Conservation (phyloP, 2,888 invertebrate genomes). For the Caenorhabditis doughertyi region DNA sequence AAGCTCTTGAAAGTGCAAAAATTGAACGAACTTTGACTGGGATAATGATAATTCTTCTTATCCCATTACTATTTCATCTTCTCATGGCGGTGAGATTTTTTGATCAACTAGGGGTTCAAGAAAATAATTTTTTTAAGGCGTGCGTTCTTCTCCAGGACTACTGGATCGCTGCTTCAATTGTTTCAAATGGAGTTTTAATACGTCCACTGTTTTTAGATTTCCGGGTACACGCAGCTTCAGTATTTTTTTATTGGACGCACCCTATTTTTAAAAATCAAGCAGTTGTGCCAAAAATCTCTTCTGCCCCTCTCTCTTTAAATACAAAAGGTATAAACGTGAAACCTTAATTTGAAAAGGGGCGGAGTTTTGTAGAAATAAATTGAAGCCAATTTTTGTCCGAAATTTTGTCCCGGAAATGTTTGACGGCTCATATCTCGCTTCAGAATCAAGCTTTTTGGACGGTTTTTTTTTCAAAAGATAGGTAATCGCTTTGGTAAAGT, state of each 20-base stretch:
- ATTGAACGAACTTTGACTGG: background rate
- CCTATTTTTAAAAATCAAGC: slow-evolving; percentile 10
- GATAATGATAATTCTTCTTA: slow-evolving; percentile 9
- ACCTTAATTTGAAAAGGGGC: too few species aligned
- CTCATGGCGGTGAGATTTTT: background rate
- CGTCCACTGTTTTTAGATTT: background rate
- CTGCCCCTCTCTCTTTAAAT: too few species aligned
- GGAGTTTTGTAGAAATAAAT: too few species aligned
- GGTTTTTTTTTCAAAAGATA: too few species aligned
- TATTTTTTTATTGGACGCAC: background rate
- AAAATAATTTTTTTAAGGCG: background rate
- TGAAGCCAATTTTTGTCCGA: too few species aligned
- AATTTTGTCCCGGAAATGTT: too few species aligned
- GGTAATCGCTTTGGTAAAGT: too few species aligned
- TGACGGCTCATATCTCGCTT: too few species aligned
- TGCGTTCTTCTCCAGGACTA: background rate
- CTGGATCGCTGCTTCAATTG: background rate
- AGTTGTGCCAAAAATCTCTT: too few species aligned
- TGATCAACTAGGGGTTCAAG: background rate
- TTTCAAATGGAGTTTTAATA: background rate
- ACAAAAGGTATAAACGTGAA: too few species aligned
- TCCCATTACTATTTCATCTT: background rate
- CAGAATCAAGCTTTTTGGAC: too few species aligned
- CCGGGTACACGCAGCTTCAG: background rate
- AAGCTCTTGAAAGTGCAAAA: background rate